Conservation (phyloP, 37 sponge, comb jelly and placozoan species). For the Oopsacas minuta region DNA sequence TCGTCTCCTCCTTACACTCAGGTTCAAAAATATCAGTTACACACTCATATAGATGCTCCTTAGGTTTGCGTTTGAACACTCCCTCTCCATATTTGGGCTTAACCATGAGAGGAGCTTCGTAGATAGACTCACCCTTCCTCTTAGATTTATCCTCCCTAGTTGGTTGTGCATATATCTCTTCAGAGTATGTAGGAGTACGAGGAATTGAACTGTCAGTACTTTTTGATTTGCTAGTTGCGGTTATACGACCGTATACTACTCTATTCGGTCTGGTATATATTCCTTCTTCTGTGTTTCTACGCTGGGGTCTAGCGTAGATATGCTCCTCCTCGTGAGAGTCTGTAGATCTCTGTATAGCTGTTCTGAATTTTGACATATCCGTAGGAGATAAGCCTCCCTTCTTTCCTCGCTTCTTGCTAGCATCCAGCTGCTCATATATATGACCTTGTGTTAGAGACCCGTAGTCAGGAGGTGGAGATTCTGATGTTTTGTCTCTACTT, state of each 20-base stretch:
- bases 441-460: not conserved
- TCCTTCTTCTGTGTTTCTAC: not conserved
- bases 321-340: not conserved
- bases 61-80: not conserved
- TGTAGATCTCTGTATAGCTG: not conserved
- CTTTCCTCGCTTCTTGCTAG: not conserved
- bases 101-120: conserved; percentile 1
- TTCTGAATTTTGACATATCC: not conserved
- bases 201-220: not conserved
- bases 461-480: not conserved
- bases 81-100: conserved; percentile 3
- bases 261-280: not conserved
- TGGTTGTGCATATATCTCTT: conserved; percentile 8
- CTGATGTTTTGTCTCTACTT: not conserved
- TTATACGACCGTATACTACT: not conserved
- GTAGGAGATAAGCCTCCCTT: not conserved
- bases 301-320: not conserved
- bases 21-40: not conserved
- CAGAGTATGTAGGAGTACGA: not conserved
- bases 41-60: not conserved
- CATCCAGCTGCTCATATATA: not conserved
- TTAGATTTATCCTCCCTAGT: not conserved
- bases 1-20: not conserved
- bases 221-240: not conserved
- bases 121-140: not conserved